These are phyloP conservation scores for Lasius fuliginosus DNA, from an alignment of 2,888 invertebrate genomes.

Conservation along the genomic window DNA sequence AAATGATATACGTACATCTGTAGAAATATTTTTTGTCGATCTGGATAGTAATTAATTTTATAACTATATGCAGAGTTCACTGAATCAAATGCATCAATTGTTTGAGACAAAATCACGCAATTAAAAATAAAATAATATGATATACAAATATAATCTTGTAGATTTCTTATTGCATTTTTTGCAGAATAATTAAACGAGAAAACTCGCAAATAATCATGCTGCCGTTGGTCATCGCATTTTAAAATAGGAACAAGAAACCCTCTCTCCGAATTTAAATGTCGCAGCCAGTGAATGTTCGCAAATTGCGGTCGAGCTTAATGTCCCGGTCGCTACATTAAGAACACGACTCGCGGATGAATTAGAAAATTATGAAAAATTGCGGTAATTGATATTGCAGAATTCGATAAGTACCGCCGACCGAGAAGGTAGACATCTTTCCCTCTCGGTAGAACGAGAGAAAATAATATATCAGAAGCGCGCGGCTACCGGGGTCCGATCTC, in stretches of 20 bases:
- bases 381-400: conserved; percentile 59
- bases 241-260: not conserved
- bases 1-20: not conserved
- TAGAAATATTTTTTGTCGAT: not conserved
- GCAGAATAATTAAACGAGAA: conserved; percentile 11
- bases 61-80: not conserved
- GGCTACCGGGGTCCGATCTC: conserved; percentile 67
- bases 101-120: not conserved
- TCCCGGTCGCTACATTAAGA: not conserved
- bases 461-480: conserved; percentile 60
- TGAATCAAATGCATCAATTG: not conserved
- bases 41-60: not conserved
- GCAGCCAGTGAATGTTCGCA: conserved; percentile 2
- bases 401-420: conserved; percentile 46
- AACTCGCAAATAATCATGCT: conserved; percentile 2
- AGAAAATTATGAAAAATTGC: conserved; percentile 64
- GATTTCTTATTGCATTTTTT: not conserved
- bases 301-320: conserved; percentile 6
- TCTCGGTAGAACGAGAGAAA: conserved; percentile 46
- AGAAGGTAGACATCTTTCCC: conserved; percentile 35
- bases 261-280: not conserved
- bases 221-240: not conserved
- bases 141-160: conserved; percentile 1
- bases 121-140: not conserved
- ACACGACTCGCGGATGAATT: conserved; percentile 48